Percentiles rank a stretch among this genome's conserved stretches.
phyloP scores from a whole-genome alignment of 2,797 vertebrate genomes.

The Eurystomus glaucurus region DNA sequence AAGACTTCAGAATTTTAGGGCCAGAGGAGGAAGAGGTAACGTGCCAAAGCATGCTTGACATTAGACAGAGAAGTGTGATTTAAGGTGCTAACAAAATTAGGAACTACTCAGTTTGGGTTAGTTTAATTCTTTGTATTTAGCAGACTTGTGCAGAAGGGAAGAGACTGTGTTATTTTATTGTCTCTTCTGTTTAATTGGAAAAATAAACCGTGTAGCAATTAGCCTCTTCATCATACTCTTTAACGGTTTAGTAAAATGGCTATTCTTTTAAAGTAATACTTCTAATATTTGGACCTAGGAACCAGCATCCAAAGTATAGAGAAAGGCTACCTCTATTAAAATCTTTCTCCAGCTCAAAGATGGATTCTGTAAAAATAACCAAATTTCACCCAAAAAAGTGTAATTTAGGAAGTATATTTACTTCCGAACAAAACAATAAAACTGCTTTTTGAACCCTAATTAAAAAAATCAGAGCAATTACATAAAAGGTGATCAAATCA shows the following conservation, averaged over 20 bases:
- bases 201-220: not conserved
- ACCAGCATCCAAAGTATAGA: not conserved
- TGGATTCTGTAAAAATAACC: not conserved
- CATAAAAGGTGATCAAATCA: not conserved
- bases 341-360: not conserved
- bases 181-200: not conserved
- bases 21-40: not conserved
- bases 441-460: not conserved
- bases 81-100: not conserved
- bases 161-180: not conserved
- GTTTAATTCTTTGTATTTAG: no score
- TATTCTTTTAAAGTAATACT: not conserved
- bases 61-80: not conserved
- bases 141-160: not conserved
- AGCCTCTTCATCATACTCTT: not conserved
- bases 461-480: not conserved
- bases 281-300: not conserved
- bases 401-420: not conserved
- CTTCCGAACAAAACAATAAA: not conserved
- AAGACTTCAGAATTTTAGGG: not conserved
- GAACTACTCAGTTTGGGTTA: not conserved
- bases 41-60: not conserved
- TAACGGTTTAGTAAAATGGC: not conserved
- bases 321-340: not conserved
- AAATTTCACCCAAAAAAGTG: not conserved